Evolutionary conservation across 1,140 invertebrate species (phyloP).

Genomic region (Drosophila setifemur): DNA sequence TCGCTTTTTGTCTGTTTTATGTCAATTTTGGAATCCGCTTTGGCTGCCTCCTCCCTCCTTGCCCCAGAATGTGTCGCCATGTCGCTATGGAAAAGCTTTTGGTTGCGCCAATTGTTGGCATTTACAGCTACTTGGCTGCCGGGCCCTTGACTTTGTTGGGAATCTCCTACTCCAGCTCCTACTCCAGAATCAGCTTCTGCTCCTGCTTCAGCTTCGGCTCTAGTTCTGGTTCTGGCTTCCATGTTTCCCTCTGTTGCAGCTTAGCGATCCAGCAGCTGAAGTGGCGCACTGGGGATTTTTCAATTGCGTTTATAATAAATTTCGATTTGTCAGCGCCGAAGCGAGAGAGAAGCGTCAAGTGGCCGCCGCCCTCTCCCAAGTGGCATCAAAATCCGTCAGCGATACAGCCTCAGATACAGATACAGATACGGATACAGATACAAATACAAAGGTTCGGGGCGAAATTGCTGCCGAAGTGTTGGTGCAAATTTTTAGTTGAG

Average conservation of each 20-base stretch:
- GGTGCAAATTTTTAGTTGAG: neutral
- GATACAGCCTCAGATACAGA: constrained; percentile 6
- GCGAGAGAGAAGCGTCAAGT: constrained; percentile 45
- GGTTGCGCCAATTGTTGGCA: constrained; percentile 71
- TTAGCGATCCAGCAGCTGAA: constrained; percentile 55
- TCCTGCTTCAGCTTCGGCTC: neutral
- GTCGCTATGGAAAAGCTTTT: constrained; percentile 38
- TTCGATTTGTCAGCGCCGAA: constrained; percentile 76
- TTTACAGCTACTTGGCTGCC: constrained; percentile 76
- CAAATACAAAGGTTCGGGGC: neutral
- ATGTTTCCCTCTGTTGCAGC: neutral
- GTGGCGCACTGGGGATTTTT: constrained; percentile 71
- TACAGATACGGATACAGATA: neutral
- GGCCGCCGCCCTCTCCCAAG: constrained; percentile 34
- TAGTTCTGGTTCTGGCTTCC: constrained; percentile 16
- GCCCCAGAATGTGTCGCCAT: neutral
- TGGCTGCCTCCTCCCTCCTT: constrained; percentile 21
- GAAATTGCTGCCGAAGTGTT: too few species aligned
- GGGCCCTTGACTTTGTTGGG: constrained; percentile 31
- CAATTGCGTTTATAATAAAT: constrained; percentile 80
- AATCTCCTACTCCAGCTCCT: constrained; percentile 9
- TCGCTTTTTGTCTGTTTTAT: constrained; percentile 79
- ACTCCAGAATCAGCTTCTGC: neutral
- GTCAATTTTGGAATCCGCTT: constrained; percentile 80
- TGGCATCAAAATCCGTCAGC: constrained; percentile 30